Conservation (phyloP, 2,888 invertebrate species). For the Dastarcus helophoroides region DNA sequence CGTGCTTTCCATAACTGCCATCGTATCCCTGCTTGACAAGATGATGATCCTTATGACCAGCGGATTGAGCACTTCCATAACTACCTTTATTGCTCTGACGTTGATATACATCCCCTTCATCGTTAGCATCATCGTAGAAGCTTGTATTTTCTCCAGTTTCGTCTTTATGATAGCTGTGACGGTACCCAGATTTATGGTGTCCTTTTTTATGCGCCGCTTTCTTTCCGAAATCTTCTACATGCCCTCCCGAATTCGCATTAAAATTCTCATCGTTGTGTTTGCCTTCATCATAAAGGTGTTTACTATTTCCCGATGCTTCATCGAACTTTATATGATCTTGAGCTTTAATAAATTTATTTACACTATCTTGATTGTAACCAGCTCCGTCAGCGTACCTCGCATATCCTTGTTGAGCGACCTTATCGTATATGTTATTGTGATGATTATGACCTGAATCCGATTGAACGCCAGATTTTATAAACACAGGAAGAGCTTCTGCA, state of each 20-base stretch:
- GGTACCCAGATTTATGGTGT: slow-evolving; percentile 57
- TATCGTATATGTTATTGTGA: slow-evolving; percentile 18
- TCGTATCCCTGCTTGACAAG: no score
- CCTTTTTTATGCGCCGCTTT: slow-evolving; percentile 50
- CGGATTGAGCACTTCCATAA: no score
- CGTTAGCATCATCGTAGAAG: slow-evolving; percentile 51
- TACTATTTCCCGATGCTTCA: slow-evolving; percentile 24
- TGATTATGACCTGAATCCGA: slow-evolving; percentile 16
- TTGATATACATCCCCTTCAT: slow-evolving; percentile 35
- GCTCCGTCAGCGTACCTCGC: slow-evolving; percentile 27
- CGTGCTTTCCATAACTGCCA: no score
- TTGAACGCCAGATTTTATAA: slow-evolving; percentile 18
- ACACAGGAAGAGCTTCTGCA: slow-evolving; percentile 12
- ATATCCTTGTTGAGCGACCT: slow-evolving; percentile 20
- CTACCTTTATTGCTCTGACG: no score
- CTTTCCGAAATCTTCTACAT: slow-evolving; percentile 23
- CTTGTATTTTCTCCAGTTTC: slow-evolving; percentile 58
- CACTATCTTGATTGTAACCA: slow-evolving; percentile 29
- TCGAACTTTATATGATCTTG: slow-evolving; percentile 27
- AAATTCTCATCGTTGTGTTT: slow-evolving; percentile 27
- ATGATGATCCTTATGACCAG: no score
- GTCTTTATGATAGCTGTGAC: slow-evolving; percentile 58
- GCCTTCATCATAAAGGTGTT: slow-evolving; percentile 25
- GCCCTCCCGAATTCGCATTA: slow-evolving; percentile 26
- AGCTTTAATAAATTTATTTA: slow-evolving; percentile 25